Evolutionary conservation across 2,113 vertebrate genomes (phyloP).

Genomic region (Tachycineta bicolor): DNA sequence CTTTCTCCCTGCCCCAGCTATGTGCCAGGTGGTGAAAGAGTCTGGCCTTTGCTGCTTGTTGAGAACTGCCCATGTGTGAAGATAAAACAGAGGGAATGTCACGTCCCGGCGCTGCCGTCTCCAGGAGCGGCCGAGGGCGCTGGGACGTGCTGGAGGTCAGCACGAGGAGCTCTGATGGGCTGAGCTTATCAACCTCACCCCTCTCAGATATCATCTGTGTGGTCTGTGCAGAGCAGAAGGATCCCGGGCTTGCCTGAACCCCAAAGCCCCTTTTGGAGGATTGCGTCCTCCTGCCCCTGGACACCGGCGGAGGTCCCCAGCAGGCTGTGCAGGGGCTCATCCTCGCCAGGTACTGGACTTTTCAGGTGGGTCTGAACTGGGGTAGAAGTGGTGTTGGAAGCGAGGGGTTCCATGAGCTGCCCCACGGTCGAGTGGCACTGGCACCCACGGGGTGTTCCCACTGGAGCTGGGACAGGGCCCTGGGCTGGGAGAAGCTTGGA

Average conservation of each 20-base stretch:
- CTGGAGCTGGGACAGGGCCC: not conserved
- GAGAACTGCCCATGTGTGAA: slow-evolving; percentile 53
- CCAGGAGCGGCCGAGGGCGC: not conserved
- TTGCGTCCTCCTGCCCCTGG: not conserved
- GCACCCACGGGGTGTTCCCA: accelerated
- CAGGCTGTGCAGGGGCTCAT: not conserved
- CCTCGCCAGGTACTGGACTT: not conserved
- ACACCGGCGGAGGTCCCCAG: not conserved
- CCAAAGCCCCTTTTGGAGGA: not conserved
- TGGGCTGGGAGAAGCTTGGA: accelerated
- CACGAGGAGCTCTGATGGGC: not conserved
- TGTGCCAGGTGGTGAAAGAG: not conserved
- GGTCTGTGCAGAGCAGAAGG: not conserved
- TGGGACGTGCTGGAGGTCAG: not conserved
- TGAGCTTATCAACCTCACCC: not conserved
- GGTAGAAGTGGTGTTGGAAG: not conserved
- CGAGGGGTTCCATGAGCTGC: not conserved
- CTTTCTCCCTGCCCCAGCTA: accelerated
- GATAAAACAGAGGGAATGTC: slow-evolving; percentile 35
- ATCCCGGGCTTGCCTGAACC: not conserved
- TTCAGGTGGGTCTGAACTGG: not conserved
- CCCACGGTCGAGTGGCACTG: accelerated
- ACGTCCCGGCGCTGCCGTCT: not conserved
- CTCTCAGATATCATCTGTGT: not conserved
- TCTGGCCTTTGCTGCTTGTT: not conserved